Conservation (phyloP, 2,797 vertebrate genomes). For the Tadarida brasiliensis region DNA sequence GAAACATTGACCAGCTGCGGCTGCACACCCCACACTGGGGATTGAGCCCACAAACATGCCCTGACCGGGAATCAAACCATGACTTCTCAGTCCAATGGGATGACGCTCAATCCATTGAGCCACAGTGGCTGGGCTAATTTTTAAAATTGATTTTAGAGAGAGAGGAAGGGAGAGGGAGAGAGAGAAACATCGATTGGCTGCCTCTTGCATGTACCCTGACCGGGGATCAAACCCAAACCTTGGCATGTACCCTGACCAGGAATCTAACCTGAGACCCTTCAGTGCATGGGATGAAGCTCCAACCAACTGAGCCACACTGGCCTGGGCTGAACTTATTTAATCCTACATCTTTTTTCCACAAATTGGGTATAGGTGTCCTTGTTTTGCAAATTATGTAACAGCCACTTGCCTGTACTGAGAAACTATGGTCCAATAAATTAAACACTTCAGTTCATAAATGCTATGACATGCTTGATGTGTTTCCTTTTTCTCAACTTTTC, state of each 20-base stretch:
- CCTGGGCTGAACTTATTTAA: neutral
- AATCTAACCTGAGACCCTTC: neutral
- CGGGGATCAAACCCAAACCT: neutral
- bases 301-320: neutral
- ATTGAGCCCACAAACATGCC: neutral
- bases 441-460: neutral
- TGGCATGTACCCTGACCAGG: neutral
- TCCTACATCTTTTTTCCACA: neutral
- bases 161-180: too few species aligned
- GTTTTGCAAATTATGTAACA: conserved; percentile 23
- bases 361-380: neutral
- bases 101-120: too few species aligned
- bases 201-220: neutral
- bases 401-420: conserved; percentile 3
- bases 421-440: conserved; percentile 30
- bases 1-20: neutral
- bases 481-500: conserved; percentile 22
- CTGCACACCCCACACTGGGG: neutral
- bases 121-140: too few species aligned
- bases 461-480: neutral
- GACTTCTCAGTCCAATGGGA: too few species aligned
- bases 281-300: neutral
- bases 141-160: too few species aligned
- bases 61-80: neutral
- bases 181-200: too few species aligned